Percentiles rank a stretch among this genome's conserved stretches.
Conservation (phyloP, 2,888 invertebrate genomes). For the Pristionchus fissidentatus region DNA sequence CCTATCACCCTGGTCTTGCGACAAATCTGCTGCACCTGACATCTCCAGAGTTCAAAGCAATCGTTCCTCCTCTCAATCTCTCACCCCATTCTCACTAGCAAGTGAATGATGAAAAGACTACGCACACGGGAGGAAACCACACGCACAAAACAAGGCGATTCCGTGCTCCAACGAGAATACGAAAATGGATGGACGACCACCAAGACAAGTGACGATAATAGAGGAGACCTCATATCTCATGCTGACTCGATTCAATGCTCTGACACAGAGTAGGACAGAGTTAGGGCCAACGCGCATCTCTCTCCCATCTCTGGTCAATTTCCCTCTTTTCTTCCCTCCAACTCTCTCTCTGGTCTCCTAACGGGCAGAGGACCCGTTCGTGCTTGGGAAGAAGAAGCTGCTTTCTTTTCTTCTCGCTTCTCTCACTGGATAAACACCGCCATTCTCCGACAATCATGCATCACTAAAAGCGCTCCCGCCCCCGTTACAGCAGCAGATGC, state of each 20-base stretch:
- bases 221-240: not conserved
- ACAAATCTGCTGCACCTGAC: slow-evolving; percentile 16
- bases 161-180: not conserved
- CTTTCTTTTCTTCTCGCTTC: too few species aligned
- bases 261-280: not conserved
- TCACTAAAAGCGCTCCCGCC: slow-evolving; percentile 24
- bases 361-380: too few species aligned
- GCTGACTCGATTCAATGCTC: not conserved
- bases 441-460: slow-evolving; percentile 28
- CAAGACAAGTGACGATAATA: not conserved
- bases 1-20: too few species aligned
- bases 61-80: not conserved
- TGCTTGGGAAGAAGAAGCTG: too few species aligned
- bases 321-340: not conserved
- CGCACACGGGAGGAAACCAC: not conserved
- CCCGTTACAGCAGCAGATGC: not conserved
- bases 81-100: not conserved
- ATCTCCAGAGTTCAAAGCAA: too few species aligned
- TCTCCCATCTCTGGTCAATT: slow-evolving; percentile 6
- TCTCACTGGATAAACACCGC: slow-evolving; percentile 24
- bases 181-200: not conserved
- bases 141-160: too few species aligned
- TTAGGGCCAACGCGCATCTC: not conserved
- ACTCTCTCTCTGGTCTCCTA: too few species aligned
- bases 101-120: not conserved